Evolutionary conservation across 2,888 invertebrate species (phyloP), one percentile per base, ranked within the genome.

Genomic region (Cosmopolites sordidus): DNA sequence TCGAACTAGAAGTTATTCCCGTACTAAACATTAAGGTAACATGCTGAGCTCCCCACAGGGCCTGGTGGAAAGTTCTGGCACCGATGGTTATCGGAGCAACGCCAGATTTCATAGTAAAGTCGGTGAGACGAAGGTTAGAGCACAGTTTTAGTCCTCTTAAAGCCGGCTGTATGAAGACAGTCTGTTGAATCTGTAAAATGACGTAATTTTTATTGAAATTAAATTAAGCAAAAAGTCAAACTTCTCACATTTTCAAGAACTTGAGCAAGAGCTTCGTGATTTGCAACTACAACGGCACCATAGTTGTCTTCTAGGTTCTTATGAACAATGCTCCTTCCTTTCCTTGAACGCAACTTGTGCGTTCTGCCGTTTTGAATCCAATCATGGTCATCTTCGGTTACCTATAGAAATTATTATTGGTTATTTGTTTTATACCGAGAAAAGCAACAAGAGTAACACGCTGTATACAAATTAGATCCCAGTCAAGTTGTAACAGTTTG

Each of bases 271-370:
- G 92, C 91, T 75, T 92, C 91, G 69, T 92, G 91, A 77, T 92
- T 92, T 57, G 92, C 91, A 30, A 90, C 86, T 59, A 92, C 86
- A 29, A 92, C 91, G 38, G 92, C 92, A 14, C 90, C 90, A 68
- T 92, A 92, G 76, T 92, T 92, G 69, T 92, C 92, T 69, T 92
- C 92, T 58, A 92, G 79, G 70, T 85, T 90, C 68, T 84, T 87
- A 71, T 91, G 90, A 8, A 91, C 88, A 59, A 91, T 84, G 71
- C 88, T 89, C 55, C 90, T 80, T 46, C 87, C 88, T 72, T 90
- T 87, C 63, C 89, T 80, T 58, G 88, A 84, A 63, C 89, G 78
- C 58, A 89, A 77, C 69, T 74, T 74, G 51, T 73, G 71, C 3
- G 72, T 73, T 51, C 69, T 72, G 11, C 75, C 75, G 56, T 75